These are phyloP conservation scores for Melieria omissa DNA, from an alignment of 2,888 invertebrate species.

Conservation along the genomic window DNA sequence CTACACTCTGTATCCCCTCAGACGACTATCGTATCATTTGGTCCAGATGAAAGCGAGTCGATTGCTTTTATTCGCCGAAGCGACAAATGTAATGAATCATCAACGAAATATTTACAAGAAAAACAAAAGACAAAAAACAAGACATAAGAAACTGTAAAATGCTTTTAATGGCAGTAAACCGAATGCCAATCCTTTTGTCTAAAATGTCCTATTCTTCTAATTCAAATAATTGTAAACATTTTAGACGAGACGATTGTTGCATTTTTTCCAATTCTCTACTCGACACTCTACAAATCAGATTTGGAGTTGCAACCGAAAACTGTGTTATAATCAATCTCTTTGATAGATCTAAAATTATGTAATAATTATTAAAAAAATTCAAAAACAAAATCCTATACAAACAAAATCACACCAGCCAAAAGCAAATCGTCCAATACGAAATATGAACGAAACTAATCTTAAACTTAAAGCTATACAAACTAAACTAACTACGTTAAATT, in stretches of 20 bases:
- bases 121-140: conserved; percentile 6
- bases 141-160: conserved; percentile 14
- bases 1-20: conserved; percentile 65
- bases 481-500: background rate
- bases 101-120: conserved; percentile 15
- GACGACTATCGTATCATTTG: background rate
- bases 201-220: conserved; percentile 53
- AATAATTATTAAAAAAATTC: conserved; percentile 23
- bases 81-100: conserved; percentile 21
- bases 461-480: conserved; percentile 12
- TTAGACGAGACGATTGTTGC: conserved; percentile 63
- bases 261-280: conserved; percentile 48
- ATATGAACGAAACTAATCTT: conserved; percentile 16
- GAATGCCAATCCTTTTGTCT: conserved; percentile 64
- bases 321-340: conserved; percentile 57
- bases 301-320: conserved; percentile 34
- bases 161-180: conserved; percentile 44
- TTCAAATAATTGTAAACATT: conserved; percentile 50
- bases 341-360: conserved; percentile 51
- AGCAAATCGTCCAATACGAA: conserved; percentile 19
- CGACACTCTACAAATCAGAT: conserved; percentile 35
- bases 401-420: conserved; percentile 16
- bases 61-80: conserved; percentile 17
- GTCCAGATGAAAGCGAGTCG: background rate
- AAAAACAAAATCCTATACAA: conserved; percentile 28